Base-by-base conservation (phyloP, 2,888 invertebrate species). In the Ischnura elegans region DNA sequence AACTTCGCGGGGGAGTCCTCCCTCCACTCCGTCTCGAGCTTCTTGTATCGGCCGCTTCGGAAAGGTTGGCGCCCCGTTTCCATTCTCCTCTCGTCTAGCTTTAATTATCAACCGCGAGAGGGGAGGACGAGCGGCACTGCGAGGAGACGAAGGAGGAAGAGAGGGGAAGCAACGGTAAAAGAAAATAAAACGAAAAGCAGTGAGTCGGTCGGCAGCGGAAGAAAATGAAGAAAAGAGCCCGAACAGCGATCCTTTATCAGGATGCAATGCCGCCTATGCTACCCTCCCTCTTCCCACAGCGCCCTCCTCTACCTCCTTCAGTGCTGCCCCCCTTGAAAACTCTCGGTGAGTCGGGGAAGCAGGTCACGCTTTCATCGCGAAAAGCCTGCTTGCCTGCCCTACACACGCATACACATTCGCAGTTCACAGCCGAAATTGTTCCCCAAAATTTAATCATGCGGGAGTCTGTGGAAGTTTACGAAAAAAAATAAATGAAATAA, bases 391-490 rank as follows among this genome's bases (percentile, higher is more conserved):
- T 29, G 10, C 36, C 29, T 29, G 10, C 29, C 66, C n/a, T 29
- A 55, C 16, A 13, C 13, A 61, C 61, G 19, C 61, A 61, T 25
- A 61, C 61, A 76, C 13, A 76, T 10, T 76, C 25, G 76, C n/a
- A 36, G 76, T 76, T 29, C 76, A 76, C 76, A 76, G 76, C 36
- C 29, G 76, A 36, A 76, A 76, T 76, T 76, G 76, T 76, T 90
- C 61, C 90, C 61, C 86, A 86, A 86, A 86, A 86, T 46, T 90
- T 90, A 90, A 90, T 90, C 90, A 90, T 51, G 51, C 90, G 55
- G 90, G 36, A 90, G 90, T 61, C 43, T 42, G 90, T 25, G 51
- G 42, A 55, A 90, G 55, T 61, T 90, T 87, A 29, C 43, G 86
- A 86, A 51, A 86, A 86, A 86, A n/a, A n/a, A n/a, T n/a, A n/a